Evolutionary conservation across 2,113 vertebrate species (phyloP).

Genomic region (Protomyctophum bolini): DNA sequence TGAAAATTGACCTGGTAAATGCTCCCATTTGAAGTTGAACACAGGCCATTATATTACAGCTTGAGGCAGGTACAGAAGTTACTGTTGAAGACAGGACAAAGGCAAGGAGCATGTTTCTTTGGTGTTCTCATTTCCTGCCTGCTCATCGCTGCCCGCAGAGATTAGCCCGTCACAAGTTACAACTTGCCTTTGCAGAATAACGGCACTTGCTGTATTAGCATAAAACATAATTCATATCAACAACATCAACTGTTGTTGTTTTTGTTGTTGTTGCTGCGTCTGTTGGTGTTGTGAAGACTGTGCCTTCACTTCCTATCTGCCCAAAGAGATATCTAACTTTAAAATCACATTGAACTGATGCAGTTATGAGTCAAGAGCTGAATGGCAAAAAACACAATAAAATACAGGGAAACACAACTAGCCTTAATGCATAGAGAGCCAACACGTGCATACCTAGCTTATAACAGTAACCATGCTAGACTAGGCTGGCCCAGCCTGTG

Average conservation of each 20-base stretch:
- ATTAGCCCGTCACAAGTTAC: conserved; percentile 51
- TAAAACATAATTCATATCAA: too few relatives aligned
- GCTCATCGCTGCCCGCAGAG: conserved; percentile 40
- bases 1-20: not conserved
- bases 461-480: too few relatives aligned
- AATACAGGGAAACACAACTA: too few relatives aligned
- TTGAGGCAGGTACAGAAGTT: not conserved
- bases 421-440: conserved; percentile 9
- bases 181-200: conserved; percentile 35
- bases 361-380: not conserved
- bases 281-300: too few relatives aligned
- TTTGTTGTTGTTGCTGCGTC: too few relatives aligned
- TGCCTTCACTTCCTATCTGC: not conserved
- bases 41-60: not conserved
- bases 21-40: not conserved
- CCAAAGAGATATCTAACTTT: not conserved
- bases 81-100: conserved; percentile 22
- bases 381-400: too few relatives aligned
- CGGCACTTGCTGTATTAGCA: conserved; percentile 4
- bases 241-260: too few relatives aligned
- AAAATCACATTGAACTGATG: too few relatives aligned
- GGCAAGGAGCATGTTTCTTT: conserved; percentile 45
- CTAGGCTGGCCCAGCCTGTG: too few relatives aligned
- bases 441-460: too few relatives aligned
- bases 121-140: conserved; percentile 53